Evolutionary conservation across 2,113 vertebrate genomes (phyloP).

Genomic region (Alces alces): DNA sequence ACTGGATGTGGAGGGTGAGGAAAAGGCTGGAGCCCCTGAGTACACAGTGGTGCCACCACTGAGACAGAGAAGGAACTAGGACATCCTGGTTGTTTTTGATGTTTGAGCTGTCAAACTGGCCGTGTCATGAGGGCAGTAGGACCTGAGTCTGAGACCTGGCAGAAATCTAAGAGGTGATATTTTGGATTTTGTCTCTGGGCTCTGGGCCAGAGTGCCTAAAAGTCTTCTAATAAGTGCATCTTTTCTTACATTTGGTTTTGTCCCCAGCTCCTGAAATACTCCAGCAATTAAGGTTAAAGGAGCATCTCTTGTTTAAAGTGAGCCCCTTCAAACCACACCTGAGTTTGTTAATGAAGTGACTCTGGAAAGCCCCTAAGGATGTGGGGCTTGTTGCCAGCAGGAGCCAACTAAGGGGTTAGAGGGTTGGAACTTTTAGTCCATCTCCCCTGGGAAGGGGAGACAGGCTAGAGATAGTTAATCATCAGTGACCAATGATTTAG

Average conservation of each 20-base stretch:
- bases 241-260: not conserved
- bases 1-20: no score
- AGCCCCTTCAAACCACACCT: not conserved
- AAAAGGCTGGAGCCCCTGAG: not conserved
- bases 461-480: not conserved
- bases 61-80: not conserved
- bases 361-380: not conserved
- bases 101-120: not conserved
- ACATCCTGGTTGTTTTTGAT: not conserved
- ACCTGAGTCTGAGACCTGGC: not conserved
- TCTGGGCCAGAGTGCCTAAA: not conserved
- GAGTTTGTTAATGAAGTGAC: not conserved
- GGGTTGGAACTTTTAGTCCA: not conserved
- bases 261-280: not conserved
- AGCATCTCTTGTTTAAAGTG: not conserved
- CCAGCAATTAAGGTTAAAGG: not conserved
- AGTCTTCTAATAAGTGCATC: not conserved
- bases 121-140: not conserved
- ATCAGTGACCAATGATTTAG: not conserved
- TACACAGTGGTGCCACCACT: not conserved
- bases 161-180: not conserved
- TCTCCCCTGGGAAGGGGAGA: not conserved
- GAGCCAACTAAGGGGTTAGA: not conserved
- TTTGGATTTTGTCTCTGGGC: not conserved
- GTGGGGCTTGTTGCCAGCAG: not conserved